phyloP scores from a whole-genome alignment of 2,797 vertebrate genomes.

The Centroberyx gerrardi region DNA sequence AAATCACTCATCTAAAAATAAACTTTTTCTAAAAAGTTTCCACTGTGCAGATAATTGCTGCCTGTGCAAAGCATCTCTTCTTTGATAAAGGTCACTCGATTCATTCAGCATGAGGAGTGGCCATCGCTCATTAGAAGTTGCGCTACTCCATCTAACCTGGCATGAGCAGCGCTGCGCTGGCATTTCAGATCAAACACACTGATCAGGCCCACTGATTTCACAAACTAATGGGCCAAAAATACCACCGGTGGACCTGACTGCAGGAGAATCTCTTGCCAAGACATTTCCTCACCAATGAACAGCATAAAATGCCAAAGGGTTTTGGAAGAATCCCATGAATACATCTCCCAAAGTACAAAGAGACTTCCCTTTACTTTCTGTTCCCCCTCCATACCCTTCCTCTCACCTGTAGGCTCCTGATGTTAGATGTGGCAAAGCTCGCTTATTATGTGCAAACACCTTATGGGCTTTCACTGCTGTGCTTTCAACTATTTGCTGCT shows the following conservation, averaged over 20 bases:
- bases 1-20: constrained; percentile 83
- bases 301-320: constrained; percentile 11
- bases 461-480: constrained; percentile 50
- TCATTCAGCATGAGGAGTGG: constrained; percentile 65
- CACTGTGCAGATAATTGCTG: constrained; percentile 78
- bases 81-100: constrained; percentile 75
- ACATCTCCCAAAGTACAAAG: constrained; percentile 19
- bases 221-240: constrained; percentile 54
- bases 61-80: constrained; percentile 67
- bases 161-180: constrained; percentile 50
- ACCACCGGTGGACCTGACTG: constrained; percentile 38
- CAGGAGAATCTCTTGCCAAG: constrained; percentile 15
- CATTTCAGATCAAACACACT: constrained; percentile 76
- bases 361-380: constrained; percentile 1
- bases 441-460: constrained; percentile 40
- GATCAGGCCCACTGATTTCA: constrained; percentile 60
- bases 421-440: constrained; percentile 49
- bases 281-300: constrained; percentile 15
- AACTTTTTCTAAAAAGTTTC: constrained; percentile 71
- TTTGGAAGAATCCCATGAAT: constrained; percentile 21
- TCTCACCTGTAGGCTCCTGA: constrained; percentile 35
- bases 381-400: constrained; percentile 5
- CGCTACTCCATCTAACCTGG: constrained; percentile 56
- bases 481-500: constrained; percentile 42
- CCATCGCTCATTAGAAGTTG: constrained; percentile 72